Evolutionary conservation across 2,888 invertebrate genomes (phyloP).

Genomic region (Caenorhabditis sp.): DNA sequence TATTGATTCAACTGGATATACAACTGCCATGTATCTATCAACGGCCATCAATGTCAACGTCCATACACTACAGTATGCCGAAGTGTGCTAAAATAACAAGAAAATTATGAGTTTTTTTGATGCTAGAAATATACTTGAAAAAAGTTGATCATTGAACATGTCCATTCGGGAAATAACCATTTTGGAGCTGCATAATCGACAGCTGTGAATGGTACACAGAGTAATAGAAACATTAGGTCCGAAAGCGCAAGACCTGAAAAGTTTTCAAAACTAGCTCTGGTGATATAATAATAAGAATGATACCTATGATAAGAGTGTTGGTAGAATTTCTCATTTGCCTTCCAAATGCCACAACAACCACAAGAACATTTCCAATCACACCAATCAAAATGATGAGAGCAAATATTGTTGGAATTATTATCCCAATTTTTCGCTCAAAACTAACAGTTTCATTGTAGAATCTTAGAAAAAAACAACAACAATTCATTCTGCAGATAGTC

Average conservation of each 20-base stretch:
- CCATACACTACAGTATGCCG: constrained; percentile 91
- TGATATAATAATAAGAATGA: no score
- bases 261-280: no score
- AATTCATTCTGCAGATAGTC: background rate
- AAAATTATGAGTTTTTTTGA: background rate
- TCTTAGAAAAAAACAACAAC: constrained; percentile 4
- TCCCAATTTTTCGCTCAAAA: constrained; percentile 61
- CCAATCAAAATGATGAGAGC: constrained; percentile 86
- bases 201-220: constrained; percentile 93
- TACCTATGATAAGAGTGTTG: constrained; percentile 83
- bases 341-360: constrained; percentile 87
- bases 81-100: constrained; percentile 77
- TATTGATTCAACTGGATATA: constrained; percentile 81
- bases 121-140: constrained; percentile 72
- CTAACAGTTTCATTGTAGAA: constrained; percentile 64
- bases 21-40: constrained; percentile 88
- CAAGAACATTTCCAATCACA: constrained; percentile 86
- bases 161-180: constrained; percentile 89
- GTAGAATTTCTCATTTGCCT: constrained; percentile 92
- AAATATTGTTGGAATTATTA: constrained; percentile 76
- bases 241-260: constrained; percentile 72
- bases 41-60: constrained; percentile 91
- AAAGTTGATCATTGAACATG: constrained; percentile 90
- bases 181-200: constrained; percentile 85
- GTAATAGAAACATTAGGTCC: constrained; percentile 87